Evolutionary conservation across 35 echinoderm and acorn worm genomes (phyloP), one percentile per base, ranked within the genome.

Genomic region (Stichopus chloronotus): DNA sequence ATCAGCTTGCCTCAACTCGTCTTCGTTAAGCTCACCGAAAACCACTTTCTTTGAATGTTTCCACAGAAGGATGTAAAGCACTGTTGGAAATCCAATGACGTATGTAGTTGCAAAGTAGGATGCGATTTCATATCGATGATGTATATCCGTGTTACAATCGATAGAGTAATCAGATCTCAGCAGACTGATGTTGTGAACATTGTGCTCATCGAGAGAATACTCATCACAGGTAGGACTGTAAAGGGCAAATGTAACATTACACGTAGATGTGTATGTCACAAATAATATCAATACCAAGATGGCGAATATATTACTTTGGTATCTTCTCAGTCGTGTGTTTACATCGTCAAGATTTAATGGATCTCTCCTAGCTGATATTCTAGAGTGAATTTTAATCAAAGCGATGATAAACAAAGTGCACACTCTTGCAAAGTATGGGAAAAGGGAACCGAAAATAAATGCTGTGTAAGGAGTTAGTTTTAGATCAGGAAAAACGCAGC

Each of bases 91-190:
- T n/a, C 72, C 86, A 20, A 94, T 30, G 57, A 87, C 83, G 57
- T 94, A 94, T 22, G 60, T 16, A 56, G 83, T 57, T 7, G 83
- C 63, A n/a, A 72, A 84, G 24, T 94, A 87, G 0, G 92, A 84
- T 23, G 92, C 83, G 10, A 63, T 24, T 21, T 68, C 55, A 14
- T 57, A 94, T 16, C 79, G 24, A 74, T 8, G 55, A 86, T 94
- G 92, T 5, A 8, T 20, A 56, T 14, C 3, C 5, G 83, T 89
- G 63, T 78, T 78, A 88, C 92, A 94, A 24, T 71, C 82, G 7
- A 94, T 89, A 13, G 92, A 74, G 86, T 94, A 94, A 58, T 94
- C 92, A 58, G 84, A 94, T 76, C 92, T 5, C 23, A 94, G 16
- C 5, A 79, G 53, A 9, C 55, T 85, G 22, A 85, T 58, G 55